phyloP scores from a whole-genome alignment of 2,113 vertebrate genomes.

The Scophthalmus maximus region DNA sequence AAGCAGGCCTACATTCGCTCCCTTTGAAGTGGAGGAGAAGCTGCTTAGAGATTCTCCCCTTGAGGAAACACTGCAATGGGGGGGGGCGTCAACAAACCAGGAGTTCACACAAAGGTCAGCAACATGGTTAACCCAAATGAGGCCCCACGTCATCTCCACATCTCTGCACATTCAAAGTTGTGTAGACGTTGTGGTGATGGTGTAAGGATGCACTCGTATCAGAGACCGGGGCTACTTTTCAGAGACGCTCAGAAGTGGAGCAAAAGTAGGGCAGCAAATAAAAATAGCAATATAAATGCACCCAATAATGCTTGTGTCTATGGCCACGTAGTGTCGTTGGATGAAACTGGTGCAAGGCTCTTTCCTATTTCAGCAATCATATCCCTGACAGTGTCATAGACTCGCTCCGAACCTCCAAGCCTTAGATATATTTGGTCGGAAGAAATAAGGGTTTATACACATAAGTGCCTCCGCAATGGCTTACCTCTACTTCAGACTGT shows the following conservation, averaged over 20 bases:
- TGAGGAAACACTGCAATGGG: slow-evolving; percentile 74
- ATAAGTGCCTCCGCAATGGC: slow-evolving; percentile 16
- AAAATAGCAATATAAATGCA: slow-evolving; percentile 66
- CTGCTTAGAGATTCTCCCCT: slow-evolving; percentile 80
- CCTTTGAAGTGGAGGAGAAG: slow-evolving; percentile 83
- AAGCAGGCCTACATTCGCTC: slow-evolving; percentile 84
- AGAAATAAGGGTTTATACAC: slow-evolving; percentile 14
- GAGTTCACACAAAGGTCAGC: slow-evolving; percentile 81
- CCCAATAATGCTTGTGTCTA: slow-evolving; percentile 48
- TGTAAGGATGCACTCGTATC: slow-evolving; percentile 27
- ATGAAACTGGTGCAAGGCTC: slow-evolving; percentile 23
- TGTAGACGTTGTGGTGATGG: slow-evolving; percentile 7
- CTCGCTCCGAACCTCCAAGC: not conserved
- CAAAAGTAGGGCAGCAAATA: slow-evolving; percentile 63
- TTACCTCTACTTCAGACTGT: slow-evolving; percentile 28
- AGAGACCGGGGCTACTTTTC: slow-evolving; percentile 37
- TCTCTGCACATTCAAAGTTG: slow-evolving; percentile 28
- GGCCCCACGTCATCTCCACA: slow-evolving; percentile 55
- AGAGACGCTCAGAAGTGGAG: slow-evolving; percentile 36
- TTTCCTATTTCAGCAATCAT: slow-evolving; percentile 50
- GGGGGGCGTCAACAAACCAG: slow-evolving; percentile 73
- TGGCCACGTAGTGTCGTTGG: slow-evolving; percentile 15
- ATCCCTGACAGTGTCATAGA: slow-evolving; percentile 13
- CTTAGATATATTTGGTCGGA: slow-evolving; percentile 2
- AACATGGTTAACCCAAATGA: slow-evolving; percentile 66